Conservation (phyloP, 1,140 invertebrate species). For the Pteromalus puparum region DNA sequence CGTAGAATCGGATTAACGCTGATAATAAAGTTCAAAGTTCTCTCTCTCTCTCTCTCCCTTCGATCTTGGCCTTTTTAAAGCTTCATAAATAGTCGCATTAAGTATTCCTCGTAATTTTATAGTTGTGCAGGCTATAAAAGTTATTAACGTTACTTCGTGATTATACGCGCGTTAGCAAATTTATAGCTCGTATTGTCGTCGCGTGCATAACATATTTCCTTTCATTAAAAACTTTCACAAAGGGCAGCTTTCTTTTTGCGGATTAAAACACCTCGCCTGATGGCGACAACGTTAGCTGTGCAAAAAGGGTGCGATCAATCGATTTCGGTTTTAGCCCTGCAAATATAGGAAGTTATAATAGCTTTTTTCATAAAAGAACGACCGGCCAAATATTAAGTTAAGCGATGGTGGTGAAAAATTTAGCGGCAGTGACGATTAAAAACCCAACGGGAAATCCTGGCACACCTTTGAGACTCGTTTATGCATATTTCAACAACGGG, state of each 20-base stretch:
- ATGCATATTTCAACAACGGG: slow-evolving; percentile 43
- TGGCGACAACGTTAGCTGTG: no score
- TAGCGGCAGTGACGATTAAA: slow-evolving; percentile 21
- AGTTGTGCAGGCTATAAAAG: slow-evolving; percentile 2
- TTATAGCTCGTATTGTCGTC: background rate
- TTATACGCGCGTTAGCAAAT: background rate
- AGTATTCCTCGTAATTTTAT: slow-evolving; percentile 35
- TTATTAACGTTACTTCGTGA: background rate
- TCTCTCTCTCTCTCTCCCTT: background rate
- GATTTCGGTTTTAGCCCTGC: background rate
- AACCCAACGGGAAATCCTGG: slow-evolving; percentile 30
- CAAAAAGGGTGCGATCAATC: background rate
- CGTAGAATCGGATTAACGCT: slow-evolving; percentile 46
- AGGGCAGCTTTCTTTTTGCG: background rate
- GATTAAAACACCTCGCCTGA: background rate
- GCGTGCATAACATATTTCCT: background rate
- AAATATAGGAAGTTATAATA: background rate
- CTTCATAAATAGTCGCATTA: slow-evolving; percentile 1
- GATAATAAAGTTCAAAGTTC: slow-evolving; percentile 35
- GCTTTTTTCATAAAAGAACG: background rate
- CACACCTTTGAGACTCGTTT: slow-evolving; percentile 45
- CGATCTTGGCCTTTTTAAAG: slow-evolving; percentile 20
- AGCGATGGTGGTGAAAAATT: slow-evolving; percentile 15
- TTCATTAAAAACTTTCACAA: background rate
- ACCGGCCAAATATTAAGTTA: background rate